These are phyloP conservation scores for Coilia nasus DNA, from an alignment of 2,797 vertebrate genomes.

Conservation along the genomic window DNA sequence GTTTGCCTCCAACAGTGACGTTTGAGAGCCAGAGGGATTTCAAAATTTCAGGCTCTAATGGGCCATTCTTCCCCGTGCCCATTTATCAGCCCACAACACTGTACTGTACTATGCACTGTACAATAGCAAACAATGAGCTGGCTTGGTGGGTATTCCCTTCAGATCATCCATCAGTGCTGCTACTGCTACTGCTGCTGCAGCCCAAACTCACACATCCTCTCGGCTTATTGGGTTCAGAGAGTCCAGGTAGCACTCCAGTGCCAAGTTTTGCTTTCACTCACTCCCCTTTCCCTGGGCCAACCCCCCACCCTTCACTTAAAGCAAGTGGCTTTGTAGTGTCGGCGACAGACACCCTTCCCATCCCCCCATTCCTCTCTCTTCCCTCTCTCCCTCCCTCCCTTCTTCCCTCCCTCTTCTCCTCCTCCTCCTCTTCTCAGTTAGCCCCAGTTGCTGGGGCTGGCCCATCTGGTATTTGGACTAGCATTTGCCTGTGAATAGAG, in stretches of 20 bases:
- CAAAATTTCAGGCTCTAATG: not conserved
- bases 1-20: slow-evolving; percentile 13
- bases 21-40: not conserved
- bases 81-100: slow-evolving; percentile 19
- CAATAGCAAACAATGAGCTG: slow-evolving; percentile 19
- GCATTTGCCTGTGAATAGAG: slow-evolving; percentile 73
- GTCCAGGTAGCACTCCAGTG: slow-evolving; percentile 64
- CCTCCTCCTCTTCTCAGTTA: slow-evolving; percentile 43
- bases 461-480: slow-evolving; percentile 72
- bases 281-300: slow-evolving; percentile 23
- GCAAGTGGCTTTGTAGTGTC: slow-evolving; percentile 56
- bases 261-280: slow-evolving; percentile 61
- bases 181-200: not conserved
- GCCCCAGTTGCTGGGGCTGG: slow-evolving; percentile 66
- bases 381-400: slow-evolving; percentile 47
- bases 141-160: slow-evolving; percentile 14
- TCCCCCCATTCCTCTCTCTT: slow-evolving; percentile 46
- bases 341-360: slow-evolving; percentile 49
- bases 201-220: slow-evolving; percentile 4
- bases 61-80: not conserved
- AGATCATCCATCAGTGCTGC: slow-evolving; percentile 40
- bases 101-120: not conserved
- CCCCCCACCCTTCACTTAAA: slow-evolving; percentile 31
- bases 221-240: slow-evolving; percentile 37
- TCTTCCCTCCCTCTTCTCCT: slow-evolving; percentile 41